phyloP scores from a whole-genome alignment of 2,797 vertebrate genomes.

The Erpetoichthys calabaricus region DNA sequence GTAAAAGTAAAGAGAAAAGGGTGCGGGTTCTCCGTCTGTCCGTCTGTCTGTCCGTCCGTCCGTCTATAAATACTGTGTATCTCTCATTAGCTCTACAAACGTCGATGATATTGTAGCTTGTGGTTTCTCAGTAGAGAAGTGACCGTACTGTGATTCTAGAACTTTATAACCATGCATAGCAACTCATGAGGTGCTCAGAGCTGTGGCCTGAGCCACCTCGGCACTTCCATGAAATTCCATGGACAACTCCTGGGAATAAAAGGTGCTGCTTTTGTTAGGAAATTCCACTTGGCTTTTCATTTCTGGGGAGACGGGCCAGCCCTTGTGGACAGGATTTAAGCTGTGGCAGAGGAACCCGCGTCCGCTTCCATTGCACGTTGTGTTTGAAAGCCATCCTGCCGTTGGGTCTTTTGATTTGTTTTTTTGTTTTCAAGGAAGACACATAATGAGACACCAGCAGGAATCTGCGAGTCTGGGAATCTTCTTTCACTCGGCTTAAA shows the following conservation, averaged over 20 bases:
- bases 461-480: too few species aligned
- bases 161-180: slow-evolving; percentile 64
- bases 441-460: too few species aligned
- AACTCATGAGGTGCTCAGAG: slow-evolving; percentile 68
- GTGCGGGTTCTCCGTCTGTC: slow-evolving; percentile 24
- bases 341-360: slow-evolving; percentile 9
- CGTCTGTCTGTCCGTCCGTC: slow-evolving; percentile 27
- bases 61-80: slow-evolving; percentile 72
- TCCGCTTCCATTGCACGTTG: too few species aligned
- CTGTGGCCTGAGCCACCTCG: slow-evolving; percentile 63
- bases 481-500: slow-evolving; percentile 31
- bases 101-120: slow-evolving; percentile 64
- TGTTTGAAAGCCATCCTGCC: too few species aligned
- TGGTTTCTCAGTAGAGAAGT: slow-evolving; percentile 80
- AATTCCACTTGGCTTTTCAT: too few species aligned
- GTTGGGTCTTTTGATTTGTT: too few species aligned
- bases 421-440: too few species aligned
- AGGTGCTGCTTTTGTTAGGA: slow-evolving; percentile 65
- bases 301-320: too few species aligned
- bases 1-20: slow-evolving; percentile 44
- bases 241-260: slow-evolving; percentile 59
- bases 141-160: slow-evolving; percentile 70
- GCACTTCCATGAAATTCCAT: slow-evolving; percentile 50
- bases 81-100: slow-evolving; percentile 75
- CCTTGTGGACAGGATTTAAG: slow-evolving; percentile 44